A percentile compares a stretch with the other conserved stretches of the same genome.
Evolutionary conservation across 2,113 vertebrate genomes (phyloP).

Genomic region (Cochlearius cochlearius): DNA sequence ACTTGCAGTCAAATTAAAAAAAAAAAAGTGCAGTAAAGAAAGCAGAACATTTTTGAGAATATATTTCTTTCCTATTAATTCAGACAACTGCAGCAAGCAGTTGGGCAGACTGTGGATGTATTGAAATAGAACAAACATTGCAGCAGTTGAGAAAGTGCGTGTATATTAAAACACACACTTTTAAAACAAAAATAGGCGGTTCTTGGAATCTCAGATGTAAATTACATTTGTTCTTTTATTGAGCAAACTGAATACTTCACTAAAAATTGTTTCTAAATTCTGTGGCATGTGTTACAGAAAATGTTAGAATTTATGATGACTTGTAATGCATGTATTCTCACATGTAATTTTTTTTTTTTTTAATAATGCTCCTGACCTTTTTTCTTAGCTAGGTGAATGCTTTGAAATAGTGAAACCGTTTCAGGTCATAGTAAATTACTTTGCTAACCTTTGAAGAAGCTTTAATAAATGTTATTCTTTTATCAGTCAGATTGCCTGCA

Average conservation of each 20-base stretch:
- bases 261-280: background rate
- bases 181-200: background rate
- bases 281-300: background rate
- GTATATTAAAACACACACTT: background rate
- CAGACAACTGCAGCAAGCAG: background rate
- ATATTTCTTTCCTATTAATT: background rate
- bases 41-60: background rate
- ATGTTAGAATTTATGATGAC: background rate
- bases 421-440: background rate
- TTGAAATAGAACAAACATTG: background rate
- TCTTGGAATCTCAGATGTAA: background rate
- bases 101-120: background rate
- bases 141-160: background rate
- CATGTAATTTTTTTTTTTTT: background rate
- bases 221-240: background rate
- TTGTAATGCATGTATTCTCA: background rate
- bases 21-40: background rate
- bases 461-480: slow-evolving; percentile 1
- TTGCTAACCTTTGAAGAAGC: slow-evolving; percentile 4
- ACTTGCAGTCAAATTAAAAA: background rate
- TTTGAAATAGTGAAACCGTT: background rate
- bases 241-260: rapidly evolving
- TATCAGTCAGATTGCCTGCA: background rate
- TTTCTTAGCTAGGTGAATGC: background rate
- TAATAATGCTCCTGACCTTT: background rate